A percentile compares a stretch with the other conserved stretches of the same genome.
Evolutionary conservation across 2,888 invertebrate genomes (phyloP).

Genomic region (Tubulanus polymorphus): DNA sequence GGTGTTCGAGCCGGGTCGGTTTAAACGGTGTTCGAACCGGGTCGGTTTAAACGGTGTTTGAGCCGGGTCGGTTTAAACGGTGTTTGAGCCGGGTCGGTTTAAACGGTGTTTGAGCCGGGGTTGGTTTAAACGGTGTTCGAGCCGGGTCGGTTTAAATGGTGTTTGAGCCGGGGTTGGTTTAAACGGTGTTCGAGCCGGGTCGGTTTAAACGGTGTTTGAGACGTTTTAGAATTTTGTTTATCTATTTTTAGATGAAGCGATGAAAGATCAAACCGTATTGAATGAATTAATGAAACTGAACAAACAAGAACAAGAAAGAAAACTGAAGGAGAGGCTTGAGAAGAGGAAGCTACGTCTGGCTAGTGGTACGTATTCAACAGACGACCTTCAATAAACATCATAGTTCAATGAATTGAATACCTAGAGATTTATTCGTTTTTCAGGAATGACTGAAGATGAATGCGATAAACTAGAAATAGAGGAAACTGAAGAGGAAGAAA

Average conservation of each 20-base stretch:
- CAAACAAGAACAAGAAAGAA: conserved; percentile 30
- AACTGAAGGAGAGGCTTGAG: conserved; percentile 32
- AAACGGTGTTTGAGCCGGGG: too few relatives aligned
- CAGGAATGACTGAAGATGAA: conserved; percentile 37
- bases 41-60: too few relatives aligned
- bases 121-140: too few relatives aligned
- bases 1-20: too few relatives aligned
- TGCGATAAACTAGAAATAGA: conserved; percentile 32
- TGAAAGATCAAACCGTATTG: conserved; percentile 33
- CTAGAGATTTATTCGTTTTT: not conserved
- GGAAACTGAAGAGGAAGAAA: conserved; percentile 33
- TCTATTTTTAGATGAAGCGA: conserved; percentile 26
- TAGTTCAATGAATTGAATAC: not conserved
- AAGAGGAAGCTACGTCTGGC: conserved; percentile 31
- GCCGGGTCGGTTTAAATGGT: too few relatives aligned
- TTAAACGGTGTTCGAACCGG: too few relatives aligned
- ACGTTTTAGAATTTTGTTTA: too few relatives aligned
- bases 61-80: too few relatives aligned
- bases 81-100: too few relatives aligned
- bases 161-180: too few relatives aligned
- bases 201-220: too few relatives aligned
- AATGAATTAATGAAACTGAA: conserved; percentile 32
- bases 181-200: too few relatives aligned
- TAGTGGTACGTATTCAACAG: conserved; percentile 25
- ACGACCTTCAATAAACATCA: not conserved